Base-by-base conservation (phyloP, 64 coral and sea anemone species). In the Montipora capricornis region DNA sequence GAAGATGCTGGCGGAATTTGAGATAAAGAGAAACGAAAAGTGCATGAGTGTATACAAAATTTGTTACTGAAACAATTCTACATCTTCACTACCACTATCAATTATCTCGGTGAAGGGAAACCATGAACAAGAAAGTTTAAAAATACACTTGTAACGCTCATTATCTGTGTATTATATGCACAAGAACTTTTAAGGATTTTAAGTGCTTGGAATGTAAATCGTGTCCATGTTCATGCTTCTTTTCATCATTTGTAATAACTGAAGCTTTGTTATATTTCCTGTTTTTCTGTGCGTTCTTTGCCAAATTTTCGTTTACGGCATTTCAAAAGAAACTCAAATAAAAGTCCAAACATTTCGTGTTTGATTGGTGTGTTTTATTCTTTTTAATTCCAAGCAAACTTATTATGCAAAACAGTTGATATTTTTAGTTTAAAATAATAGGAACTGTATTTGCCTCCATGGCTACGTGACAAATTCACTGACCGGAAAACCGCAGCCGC, bases 391-490 rank as follows among this genome's bases (percentile, higher is more conserved):
- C 20, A 86, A 86, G 48, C 62, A 86, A 86, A 73, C 64, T 73
- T 49, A 86, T 44, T 70, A 22, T 71, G 64, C 66, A 86, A 86
- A 86, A 24, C 19, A 86, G 82, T 50, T 86, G 44, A 86, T 86
- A 86, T 51, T 86, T 86, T 66, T 73, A 49, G 24, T 86, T 57
- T 50, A 86, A 73, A 86, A 86, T 86, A 86, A 86, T 71, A 37
- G 37, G 37, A 29, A 44, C 57, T 47, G 81, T 84, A 84, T 84
- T 64, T 44, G 81, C 58, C 14, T 9, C 11, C 53, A 57, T 19
- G 8, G 82, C 82, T 86, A 86, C 82, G 82, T 86, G 82, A 86
- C 82, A 49, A 10, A 10, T 12, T 49, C 82, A 68, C 62, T 71
- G 66, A 86, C 82, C 82, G 82, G 82, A 86, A 86, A 86, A 86